phyloP scores from a whole-genome alignment of 2,888 invertebrate genomes.

The Latrodectus hesperus region DNA sequence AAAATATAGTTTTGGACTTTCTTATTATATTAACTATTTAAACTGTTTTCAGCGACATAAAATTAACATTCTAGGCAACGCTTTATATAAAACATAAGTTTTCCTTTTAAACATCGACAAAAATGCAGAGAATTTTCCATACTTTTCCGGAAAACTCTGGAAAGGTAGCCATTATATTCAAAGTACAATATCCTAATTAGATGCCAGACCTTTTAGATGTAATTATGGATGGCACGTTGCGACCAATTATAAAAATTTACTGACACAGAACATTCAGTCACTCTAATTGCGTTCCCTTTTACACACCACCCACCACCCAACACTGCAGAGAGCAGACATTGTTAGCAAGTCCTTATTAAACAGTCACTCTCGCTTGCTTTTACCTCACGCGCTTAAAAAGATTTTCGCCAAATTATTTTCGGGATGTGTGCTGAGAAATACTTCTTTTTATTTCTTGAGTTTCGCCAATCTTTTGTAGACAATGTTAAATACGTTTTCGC shows the following conservation, averaged over 20 bases:
- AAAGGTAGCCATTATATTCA: not conserved
- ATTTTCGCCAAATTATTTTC: constrained; percentile 43
- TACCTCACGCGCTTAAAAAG: constrained; percentile 8
- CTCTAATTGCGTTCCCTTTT: constrained; percentile 45
- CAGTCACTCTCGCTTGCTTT: not conserved
- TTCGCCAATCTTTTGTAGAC: not conserved
- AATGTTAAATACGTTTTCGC: not conserved
- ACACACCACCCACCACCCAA: not conserved
- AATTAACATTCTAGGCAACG: no score
- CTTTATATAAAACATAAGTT: no score
- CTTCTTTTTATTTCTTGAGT: constrained; percentile 1
- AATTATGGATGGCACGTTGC: constrained; percentile 45
- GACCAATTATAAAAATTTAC: constrained; percentile 60
- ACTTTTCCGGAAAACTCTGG: not conserved
- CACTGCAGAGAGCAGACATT: constrained; percentile 13
- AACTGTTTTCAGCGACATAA: no score
- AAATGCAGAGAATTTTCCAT: not conserved
- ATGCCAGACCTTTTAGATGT: constrained; percentile 42
- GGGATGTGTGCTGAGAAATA: not conserved
- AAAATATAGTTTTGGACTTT: no score
- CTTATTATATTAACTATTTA: no score
- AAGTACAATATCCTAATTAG: constrained; percentile 55
- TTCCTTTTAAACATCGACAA: no score
- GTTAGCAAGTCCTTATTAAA: constrained; percentile 9
- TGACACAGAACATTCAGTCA: constrained; percentile 40